Evolutionary conservation across 2,888 invertebrate genomes (phyloP), one percentile per base, ranked within the genome.

Genomic region (Eristalis intricaria): DNA sequence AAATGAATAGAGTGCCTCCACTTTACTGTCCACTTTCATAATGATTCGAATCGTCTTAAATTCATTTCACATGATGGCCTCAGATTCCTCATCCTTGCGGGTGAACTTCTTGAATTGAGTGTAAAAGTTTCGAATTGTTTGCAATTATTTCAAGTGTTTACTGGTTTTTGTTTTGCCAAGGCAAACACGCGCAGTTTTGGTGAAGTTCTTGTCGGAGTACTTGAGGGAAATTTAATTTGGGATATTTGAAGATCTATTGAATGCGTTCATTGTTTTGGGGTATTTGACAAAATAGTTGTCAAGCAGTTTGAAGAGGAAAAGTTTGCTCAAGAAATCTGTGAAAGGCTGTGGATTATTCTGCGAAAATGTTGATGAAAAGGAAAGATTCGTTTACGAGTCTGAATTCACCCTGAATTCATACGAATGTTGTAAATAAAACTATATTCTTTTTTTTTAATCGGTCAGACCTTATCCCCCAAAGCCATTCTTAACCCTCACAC

Each of bases 131-230:
- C 10, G 43, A 73, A 79, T 79, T 73, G 71, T 61, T 66, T 79
- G 73, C 19, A 79, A 79, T 79, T 79, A 73, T 79, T 66, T 73
- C 66, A 71, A 78, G 77, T 78, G 64, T 13, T 79, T 74, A 58
- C 43, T 58, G 43, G 50, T 70, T 74, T 69, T 64, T 69, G n/a
- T 75, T 74, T 70, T 50, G 50, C 2, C 50, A 19, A 50, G 69
- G 40, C 56, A 70, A 63, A 32, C 69, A 60, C 64, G 65, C 19
- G 61, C 22, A 66, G 43, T 69, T 79, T 76, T 40, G 43, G 19
- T 19, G 71, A 82, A 58, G 60, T 32, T 61, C 35, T 68, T 61
- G 73, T 50, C 66, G 63, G 40, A 40, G 38, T 66, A 71, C 77
- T 83, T 71, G 78, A 74, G 23, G 35, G 10, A 76, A 77, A 71